Evolutionary conservation across 2,888 invertebrate species (phyloP), one percentile per base, ranked within the genome.

Genomic region (Melanophora roralis): DNA sequence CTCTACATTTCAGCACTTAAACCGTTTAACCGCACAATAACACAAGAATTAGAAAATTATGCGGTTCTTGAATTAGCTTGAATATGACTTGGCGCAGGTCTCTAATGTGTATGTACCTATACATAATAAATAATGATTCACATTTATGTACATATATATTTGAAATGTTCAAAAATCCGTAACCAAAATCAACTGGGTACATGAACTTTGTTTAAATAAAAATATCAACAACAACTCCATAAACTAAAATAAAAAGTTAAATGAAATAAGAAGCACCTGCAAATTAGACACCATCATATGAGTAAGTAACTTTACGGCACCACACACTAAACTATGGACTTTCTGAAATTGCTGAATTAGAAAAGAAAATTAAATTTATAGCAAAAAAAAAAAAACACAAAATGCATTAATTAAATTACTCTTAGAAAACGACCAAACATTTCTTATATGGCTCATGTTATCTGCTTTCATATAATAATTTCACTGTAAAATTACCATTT

Each of bases 111-210:
- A 16, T n/a, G 27, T n/a, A 23, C n/a, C n/a, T 11, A n/a, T 7
- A 32, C 6, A 16, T 27, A 23, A 36, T 72, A 43, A 45, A 38
- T 62, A 55, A 62, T 47, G 14, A 21, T 55, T 60, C 27, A 9
- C 32, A 60, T 27, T 32, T 49, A 11, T n/a, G n/a, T n/a, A n/a
- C n/a, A n/a, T n/a, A n/a, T 51, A 14, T 32, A 16, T 65, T 59
- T 65, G 34, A 36, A 47, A 59, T 62, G 72, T 79, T 74, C 45
- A 65, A 53, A 79, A 73, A 43, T 49, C 59, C 74, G 65, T 79
- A 69, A 65, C 74, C 64, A 74, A n/a, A n/a, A n/a, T 47, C 3
- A 11, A n/a, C 21, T 53, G 32, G 59, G 65, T 71, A 40, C 40
- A 53, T 71, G 74, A 71, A 74, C 69, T 69, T 69, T 59, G 47